Evolutionary conservation across 1,140 invertebrate genomes (phyloP).

Genomic region (Leguminivora glycinivorella): DNA sequence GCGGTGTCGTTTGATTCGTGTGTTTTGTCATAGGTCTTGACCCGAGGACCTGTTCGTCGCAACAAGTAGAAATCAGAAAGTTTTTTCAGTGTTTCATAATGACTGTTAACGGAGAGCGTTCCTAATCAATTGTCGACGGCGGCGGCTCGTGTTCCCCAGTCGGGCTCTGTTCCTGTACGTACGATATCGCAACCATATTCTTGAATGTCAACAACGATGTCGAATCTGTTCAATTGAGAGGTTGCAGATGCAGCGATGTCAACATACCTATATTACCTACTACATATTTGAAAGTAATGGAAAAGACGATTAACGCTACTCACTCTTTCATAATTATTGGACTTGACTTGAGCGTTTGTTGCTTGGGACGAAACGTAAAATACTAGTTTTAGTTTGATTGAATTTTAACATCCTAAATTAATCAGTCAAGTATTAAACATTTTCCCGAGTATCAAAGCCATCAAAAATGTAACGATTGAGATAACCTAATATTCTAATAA

Average conservation of each 20-base stretch:
- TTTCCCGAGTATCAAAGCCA: no score
- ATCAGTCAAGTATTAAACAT: no score
- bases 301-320: no score
- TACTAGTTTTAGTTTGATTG: no score
- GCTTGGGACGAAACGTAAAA: no score
- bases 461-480: no score
- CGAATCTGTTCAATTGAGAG: neutral
- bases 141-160: neutral
- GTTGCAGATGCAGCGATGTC: neutral
- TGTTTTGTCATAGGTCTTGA: conserved; percentile 26
- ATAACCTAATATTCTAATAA: no score
- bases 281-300: neutral
- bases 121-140: conserved; percentile 37
- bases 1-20: conserved; percentile 15
- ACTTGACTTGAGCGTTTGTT: no score
- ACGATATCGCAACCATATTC: neutral
- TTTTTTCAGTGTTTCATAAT: conserved; percentile 30
- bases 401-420: no score
- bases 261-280: no score
- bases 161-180: neutral
- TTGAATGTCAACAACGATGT: neutral
- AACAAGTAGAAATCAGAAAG: conserved; percentile 23
- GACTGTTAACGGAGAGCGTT: conserved; percentile 34
- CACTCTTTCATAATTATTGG: no score
- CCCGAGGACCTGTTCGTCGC: conserved; percentile 22